phyloP scores from a whole-genome alignment of 2,797 vertebrate species.

The Falco rusticolus region DNA sequence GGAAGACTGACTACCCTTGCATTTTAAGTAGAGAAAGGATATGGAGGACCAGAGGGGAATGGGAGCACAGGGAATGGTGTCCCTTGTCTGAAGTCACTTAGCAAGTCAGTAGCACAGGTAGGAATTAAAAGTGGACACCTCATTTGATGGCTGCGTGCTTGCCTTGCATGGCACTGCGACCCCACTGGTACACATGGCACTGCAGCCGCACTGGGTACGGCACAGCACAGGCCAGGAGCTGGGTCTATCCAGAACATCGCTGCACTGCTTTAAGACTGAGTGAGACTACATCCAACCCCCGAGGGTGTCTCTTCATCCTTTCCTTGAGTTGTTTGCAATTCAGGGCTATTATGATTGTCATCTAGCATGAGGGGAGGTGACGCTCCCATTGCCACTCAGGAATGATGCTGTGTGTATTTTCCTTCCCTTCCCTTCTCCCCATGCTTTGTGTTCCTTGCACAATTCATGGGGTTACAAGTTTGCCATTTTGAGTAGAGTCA shows the following conservation, averaged over 20 bases:
- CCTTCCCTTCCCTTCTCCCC: background rate
- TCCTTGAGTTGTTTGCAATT: background rate
- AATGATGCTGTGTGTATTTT: background rate
- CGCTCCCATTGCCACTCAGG: rapidly evolving
- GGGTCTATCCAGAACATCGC: background rate
- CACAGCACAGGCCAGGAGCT: background rate
- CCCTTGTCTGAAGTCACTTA: background rate
- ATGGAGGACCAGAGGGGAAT: background rate
- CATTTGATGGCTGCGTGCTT: background rate
- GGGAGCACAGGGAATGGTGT: background rate
- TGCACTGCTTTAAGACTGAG: background rate
- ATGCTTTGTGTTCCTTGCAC: background rate
- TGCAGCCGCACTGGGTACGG: background rate
- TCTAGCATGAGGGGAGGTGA: background rate
- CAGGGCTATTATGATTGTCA: background rate
- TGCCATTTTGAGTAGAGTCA: background rate
- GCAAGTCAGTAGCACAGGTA: background rate
- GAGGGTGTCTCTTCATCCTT: background rate
- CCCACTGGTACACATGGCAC: background rate
- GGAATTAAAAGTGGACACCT: background rate
- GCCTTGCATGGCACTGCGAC: background rate
- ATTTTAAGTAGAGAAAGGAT: background rate
- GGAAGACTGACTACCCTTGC: background rate
- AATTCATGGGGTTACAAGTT: background rate
- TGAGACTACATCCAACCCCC: background rate